Conservation (phyloP, 2,113 vertebrate genomes). For the Vulpes lagopus region DNA sequence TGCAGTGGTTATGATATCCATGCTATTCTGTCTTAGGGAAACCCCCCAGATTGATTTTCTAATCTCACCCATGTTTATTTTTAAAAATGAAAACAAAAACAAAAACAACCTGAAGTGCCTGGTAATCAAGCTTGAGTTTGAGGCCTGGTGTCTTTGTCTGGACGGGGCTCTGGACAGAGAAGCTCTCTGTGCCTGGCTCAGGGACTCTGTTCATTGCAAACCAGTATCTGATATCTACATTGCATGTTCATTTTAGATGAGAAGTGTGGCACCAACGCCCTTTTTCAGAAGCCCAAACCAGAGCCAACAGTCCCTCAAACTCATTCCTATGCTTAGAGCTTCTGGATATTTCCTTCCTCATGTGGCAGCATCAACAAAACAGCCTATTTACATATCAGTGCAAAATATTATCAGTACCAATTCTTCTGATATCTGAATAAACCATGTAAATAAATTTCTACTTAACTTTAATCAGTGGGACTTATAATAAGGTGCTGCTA, state of each 20-base stretch:
- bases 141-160: background rate
- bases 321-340: background rate
- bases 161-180: background rate
- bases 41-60: background rate
- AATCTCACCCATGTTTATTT: background rate
- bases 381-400: background rate
- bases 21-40: background rate
- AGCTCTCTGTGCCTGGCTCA: background rate
- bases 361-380: background rate
- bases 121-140: background rate
- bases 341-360: background rate
- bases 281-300: background rate
- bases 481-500: background rate
- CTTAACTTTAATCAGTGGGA: slow-evolving; percentile 34
- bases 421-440: background rate
- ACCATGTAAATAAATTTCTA: background rate
- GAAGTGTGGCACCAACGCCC: background rate
- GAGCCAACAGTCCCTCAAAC: background rate
- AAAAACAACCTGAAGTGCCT: background rate
- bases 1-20: background rate
- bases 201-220: background rate
- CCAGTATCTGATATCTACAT: background rate
- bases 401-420: background rate
- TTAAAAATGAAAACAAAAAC: background rate
- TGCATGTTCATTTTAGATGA: background rate